These are phyloP conservation scores for Ciconia boyciana DNA, from an alignment of 2,113 vertebrate genomes.

Conservation along the genomic window DNA sequence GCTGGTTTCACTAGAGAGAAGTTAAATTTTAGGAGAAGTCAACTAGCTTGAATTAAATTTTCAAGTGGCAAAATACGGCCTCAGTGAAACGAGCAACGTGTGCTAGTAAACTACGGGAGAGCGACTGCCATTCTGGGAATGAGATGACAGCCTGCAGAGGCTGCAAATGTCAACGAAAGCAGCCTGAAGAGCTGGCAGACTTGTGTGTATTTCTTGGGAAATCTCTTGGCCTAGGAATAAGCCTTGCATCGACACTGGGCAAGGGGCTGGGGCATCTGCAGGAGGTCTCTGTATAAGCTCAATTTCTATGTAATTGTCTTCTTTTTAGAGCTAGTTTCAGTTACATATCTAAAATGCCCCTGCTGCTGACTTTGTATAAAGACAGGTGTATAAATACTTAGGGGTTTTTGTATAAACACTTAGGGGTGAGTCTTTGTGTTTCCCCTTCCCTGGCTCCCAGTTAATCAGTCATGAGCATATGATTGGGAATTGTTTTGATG, in stretches of 20 bases:
- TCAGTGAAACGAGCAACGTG: not conserved
- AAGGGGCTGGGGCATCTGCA: not conserved
- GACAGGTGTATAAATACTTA: not conserved
- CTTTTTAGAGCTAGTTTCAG: not conserved
- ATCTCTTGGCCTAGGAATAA: not conserved
- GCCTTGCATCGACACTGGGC: not conserved
- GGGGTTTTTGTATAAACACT: not conserved
- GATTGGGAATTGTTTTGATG: not conserved
- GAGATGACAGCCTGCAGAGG: not conserved
- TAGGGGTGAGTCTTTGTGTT: not conserved
- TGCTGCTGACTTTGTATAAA: not conserved
- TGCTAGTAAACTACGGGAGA: not conserved
- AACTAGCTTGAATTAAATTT: not conserved
- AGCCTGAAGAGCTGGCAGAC: not conserved
- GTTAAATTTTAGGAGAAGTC: not conserved
- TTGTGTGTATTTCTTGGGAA: not conserved
- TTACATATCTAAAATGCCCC: not conserved
- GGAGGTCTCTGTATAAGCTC: not conserved
- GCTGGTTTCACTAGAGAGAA: not conserved
- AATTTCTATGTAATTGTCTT: not conserved
- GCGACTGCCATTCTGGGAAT: not conserved
- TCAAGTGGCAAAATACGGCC: not conserved
- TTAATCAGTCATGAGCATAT: not conserved
- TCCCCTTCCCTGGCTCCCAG: not conserved
- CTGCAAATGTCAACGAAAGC: not conserved